Conservation (phyloP, 1,140 invertebrate species). For the Elymnias hypermnestra region DNA sequence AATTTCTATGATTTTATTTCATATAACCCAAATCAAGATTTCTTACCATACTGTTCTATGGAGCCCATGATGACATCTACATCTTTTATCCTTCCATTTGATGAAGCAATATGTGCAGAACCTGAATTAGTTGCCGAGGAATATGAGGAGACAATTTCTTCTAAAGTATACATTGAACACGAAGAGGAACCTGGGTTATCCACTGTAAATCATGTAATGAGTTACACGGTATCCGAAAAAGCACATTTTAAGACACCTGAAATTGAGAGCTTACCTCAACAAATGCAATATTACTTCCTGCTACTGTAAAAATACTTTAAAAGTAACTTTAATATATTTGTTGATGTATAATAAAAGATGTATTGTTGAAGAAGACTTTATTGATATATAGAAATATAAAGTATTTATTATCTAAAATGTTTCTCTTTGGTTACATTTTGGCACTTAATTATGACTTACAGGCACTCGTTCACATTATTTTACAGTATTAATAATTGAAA, state of each 20-base stretch:
- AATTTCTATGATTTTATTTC: slow-evolving; percentile 45
- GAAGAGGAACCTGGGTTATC: slow-evolving; percentile 48
- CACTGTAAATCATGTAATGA: slow-evolving; percentile 58
- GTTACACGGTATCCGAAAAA: slow-evolving; percentile 58
- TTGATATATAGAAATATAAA: too few species aligned
- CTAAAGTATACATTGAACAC: slow-evolving; percentile 45
- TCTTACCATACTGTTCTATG: slow-evolving; percentile 37
- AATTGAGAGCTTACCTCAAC: slow-evolving; percentile 56
- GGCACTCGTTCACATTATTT: too few species aligned
- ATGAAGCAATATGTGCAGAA: slow-evolving; percentile 36
- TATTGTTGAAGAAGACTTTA: too few species aligned
- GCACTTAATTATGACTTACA: too few species aligned
- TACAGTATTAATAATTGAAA: too few species aligned
- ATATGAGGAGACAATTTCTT: slow-evolving; percentile 56
- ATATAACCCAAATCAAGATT: slow-evolving; percentile 35
- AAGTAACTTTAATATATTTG: not conserved
- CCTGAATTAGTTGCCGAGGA: slow-evolving; percentile 56
- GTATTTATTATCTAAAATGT: too few species aligned
- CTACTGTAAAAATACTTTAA: slow-evolving; percentile 35
- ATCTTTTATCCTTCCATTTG: slow-evolving; percentile 25
- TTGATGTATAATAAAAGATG: not conserved
- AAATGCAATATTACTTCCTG: slow-evolving; percentile 65
- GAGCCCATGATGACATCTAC: slow-evolving; percentile 29
- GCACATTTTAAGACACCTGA: slow-evolving; percentile 54
- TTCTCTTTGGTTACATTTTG: too few species aligned